Evolutionary conservation across 1,140 invertebrate genomes (phyloP), one percentile per base, ranked within the genome.

Genomic region (Apis dorsata): DNA sequence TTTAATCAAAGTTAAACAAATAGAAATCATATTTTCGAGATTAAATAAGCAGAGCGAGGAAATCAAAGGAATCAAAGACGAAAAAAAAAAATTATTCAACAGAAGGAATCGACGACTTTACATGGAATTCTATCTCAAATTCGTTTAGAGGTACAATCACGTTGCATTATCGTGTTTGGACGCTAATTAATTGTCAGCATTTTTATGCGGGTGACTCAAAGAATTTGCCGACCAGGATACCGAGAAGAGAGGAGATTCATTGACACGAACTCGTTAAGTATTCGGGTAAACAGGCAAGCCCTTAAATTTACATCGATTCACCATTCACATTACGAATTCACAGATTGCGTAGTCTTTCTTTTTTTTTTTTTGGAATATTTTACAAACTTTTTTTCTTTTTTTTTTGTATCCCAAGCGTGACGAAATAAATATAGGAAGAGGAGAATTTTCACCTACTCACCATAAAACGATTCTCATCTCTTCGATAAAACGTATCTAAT

Each of bases 161-260:
- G 15, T 15, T 28, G 71, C 17, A 65, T 81, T 74, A 81, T 81
- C 70, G 51, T 34, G 70, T 71, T 44, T 59, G 63, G 13, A 70
- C 63, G 79, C 75, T 86, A 86, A 86, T 86, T 86, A 86, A 86
- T 86, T 86, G 69, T 72, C 73, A 63, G 74, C 24, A 77, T 75
- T 77, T 51, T 70, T 75, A 69, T 63, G 63, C 53, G 62, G 34
- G 21, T 17, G n/a, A 65, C 51, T 83, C 85, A 86, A 86, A 86
- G 85, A 44, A 44, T 44, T 44, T 71, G 53, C 17, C 79, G 19
- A 21, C 11, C 19, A 4, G 34, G 55, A 28, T 49, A 28, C 10
- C n/a, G 44, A 49, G 44, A 59, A 60, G 34, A 59, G 62, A 59
- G 69, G 51, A 84, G 81, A 81, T 87, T 84, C 82, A 79, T 87